Evolutionary conservation across 35 echinoderm and acorn worm species (phyloP).

Genomic region (Heliocidaris tuberculata): DNA sequence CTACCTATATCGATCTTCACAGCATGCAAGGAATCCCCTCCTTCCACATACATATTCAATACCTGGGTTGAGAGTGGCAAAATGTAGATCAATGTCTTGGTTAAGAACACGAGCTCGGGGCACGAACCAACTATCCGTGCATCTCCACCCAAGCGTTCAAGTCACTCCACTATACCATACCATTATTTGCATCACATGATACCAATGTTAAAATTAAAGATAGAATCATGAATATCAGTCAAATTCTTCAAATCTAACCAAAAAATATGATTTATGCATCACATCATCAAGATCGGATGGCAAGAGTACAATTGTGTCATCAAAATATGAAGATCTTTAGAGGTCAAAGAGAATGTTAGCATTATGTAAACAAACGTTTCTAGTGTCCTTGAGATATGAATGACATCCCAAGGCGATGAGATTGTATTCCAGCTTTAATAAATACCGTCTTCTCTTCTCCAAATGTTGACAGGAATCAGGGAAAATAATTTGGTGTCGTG

Average conservation of each 20-base stretch:
- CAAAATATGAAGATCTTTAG: background rate
- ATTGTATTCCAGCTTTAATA: background rate
- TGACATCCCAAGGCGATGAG: background rate
- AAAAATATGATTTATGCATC: background rate
- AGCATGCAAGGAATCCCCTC: too few species aligned
- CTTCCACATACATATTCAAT: too few species aligned
- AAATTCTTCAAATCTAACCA: background rate
- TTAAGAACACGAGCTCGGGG: too few species aligned
- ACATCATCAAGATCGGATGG: background rate
- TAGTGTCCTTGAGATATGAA: background rate
- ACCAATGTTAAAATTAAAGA: too few species aligned
- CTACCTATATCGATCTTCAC: too few species aligned
- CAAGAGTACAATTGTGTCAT: background rate
- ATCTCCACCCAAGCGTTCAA: too few species aligned
- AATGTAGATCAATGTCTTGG: too few species aligned
- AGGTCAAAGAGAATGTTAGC: background rate
- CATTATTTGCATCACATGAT: too few species aligned
- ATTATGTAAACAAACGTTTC: background rate
- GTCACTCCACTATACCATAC: too few species aligned
- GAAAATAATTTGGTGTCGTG: background rate
- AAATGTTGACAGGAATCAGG: background rate
- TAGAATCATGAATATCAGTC: background rate
- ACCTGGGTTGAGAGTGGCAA: too few species aligned
- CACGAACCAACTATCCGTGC: too few species aligned
- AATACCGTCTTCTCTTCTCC: background rate